Evolutionary conservation across 2,113 vertebrate genomes (phyloP).

Genomic region (Cromileptes altivelis): DNA sequence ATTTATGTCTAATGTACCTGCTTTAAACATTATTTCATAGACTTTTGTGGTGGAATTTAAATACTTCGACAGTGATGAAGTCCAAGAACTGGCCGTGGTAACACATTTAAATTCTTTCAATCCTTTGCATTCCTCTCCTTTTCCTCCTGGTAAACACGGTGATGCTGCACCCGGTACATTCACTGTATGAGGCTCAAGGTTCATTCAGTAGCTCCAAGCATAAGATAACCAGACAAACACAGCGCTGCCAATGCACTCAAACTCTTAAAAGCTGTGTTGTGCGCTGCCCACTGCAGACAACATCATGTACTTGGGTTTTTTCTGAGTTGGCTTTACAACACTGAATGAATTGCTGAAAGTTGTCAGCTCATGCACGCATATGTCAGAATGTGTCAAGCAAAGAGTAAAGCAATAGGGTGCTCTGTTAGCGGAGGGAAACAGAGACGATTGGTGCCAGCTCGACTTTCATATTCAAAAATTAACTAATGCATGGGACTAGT

Average conservation of each 20-base stretch:
- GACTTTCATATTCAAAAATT: not conserved
- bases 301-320: slow-evolving; percentile 4
- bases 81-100: not conserved
- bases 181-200: not conserved
- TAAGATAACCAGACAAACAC: slow-evolving; percentile 10
- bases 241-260: not conserved
- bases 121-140: not conserved
- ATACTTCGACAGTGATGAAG: slow-evolving; percentile 1
- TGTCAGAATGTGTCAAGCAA: not conserved
- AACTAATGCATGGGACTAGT: not conserved
- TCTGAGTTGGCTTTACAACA: not conserved
- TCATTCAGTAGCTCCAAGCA: not conserved
- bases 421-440: not conserved
- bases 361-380: slow-evolving; percentile 2
- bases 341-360: slow-evolving; percentile 8
- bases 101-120: not conserved
- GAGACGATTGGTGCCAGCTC: not conserved
- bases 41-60: not conserved
- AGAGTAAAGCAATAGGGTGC: not conserved
- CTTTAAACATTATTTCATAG: not conserved
- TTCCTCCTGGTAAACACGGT: not conserved
- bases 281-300: slow-evolving; percentile 10
- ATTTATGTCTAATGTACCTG: not conserved
- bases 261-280: slow-evolving; percentile 6
- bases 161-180: not conserved